These are phyloP conservation scores for Actenoides hombroni DNA, from an alignment of 2,113 vertebrate genomes.

Conservation along the genomic window DNA sequence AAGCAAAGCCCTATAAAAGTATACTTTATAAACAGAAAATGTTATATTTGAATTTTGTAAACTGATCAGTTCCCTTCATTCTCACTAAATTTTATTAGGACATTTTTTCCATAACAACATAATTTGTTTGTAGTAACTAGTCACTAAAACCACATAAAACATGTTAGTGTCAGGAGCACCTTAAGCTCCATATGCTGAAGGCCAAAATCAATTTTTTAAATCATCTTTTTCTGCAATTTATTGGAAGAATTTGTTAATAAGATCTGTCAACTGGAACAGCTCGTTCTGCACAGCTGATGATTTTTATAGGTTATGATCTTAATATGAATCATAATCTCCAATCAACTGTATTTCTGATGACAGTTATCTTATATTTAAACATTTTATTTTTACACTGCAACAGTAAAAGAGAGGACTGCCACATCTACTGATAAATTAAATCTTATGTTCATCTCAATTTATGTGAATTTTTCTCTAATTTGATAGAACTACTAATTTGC, in stretches of 20 bases:
- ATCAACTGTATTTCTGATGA: slow-evolving; percentile 66
- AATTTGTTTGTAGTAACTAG: slow-evolving; percentile 38
- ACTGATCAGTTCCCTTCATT: not conserved
- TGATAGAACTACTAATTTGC: not conserved
- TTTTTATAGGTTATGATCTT: slow-evolving; percentile 77
- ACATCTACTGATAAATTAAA: not conserved
- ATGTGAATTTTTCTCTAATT: not conserved
- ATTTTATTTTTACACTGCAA: slow-evolving; percentile 18
- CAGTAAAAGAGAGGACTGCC: not conserved
- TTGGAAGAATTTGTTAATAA: slow-evolving; percentile 67
- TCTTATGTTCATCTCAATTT: slow-evolving; percentile 4
- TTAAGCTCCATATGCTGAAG: slow-evolving; percentile 59
- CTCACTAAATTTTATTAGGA: not conserved
- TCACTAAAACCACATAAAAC: slow-evolving; percentile 47
- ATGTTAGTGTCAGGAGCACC: slow-evolving; percentile 23
- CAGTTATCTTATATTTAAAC: slow-evolving; percentile 56
- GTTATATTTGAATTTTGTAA: not conserved
- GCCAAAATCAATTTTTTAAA: slow-evolving; percentile 55
- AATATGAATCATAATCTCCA: slow-evolving; percentile 73
- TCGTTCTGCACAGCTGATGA: slow-evolving; percentile 71
- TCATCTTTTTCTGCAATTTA: slow-evolving; percentile 55
- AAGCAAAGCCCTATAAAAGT: not conserved
- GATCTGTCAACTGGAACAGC: slow-evolving; percentile 72
- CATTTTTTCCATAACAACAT: not conserved
- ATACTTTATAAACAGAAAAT: not conserved